phyloP scores from a whole-genome alignment of 2,888 invertebrate genomes.

The Thysanoteuthis rhombus region DNA sequence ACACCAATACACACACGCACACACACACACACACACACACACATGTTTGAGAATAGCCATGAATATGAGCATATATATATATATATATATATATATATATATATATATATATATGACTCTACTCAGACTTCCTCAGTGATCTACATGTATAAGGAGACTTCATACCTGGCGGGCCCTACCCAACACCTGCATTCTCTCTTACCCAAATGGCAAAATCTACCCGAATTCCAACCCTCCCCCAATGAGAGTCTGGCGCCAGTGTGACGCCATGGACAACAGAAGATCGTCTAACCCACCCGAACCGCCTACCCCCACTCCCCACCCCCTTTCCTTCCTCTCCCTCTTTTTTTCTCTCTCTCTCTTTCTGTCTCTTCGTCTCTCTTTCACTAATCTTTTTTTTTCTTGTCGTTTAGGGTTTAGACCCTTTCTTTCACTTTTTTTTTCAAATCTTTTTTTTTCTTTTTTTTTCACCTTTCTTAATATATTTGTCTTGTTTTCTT shows the following conservation, averaged over 20 bases:
- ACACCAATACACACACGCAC: too few species aligned
- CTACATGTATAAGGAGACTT: background rate
- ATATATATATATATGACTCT: background rate
- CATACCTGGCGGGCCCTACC: background rate
- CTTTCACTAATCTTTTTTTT: background rate
- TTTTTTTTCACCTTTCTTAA: background rate
- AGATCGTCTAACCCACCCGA: background rate
- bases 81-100: background rate
- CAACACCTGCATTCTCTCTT: background rate
- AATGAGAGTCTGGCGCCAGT: conserved; percentile 14
- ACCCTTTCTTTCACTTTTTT: background rate
- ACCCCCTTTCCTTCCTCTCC: background rate
- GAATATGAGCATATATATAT: background rate
- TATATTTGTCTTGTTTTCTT: background rate
- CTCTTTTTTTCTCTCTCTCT: background rate
- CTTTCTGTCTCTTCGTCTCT: background rate
- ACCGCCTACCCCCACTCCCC: background rate
- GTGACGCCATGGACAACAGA: conserved; percentile 14
- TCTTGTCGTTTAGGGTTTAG: background rate
- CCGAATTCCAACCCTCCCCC: background rate
- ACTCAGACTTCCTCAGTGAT: background rate
- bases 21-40: too few species aligned
- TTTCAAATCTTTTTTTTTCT: too few species aligned
- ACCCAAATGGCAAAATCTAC: background rate
- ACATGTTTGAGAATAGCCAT: background rate